Evolutionary conservation across 2,888 invertebrate genomes (phyloP).

Genomic region (Diadegma fenestrale): DNA sequence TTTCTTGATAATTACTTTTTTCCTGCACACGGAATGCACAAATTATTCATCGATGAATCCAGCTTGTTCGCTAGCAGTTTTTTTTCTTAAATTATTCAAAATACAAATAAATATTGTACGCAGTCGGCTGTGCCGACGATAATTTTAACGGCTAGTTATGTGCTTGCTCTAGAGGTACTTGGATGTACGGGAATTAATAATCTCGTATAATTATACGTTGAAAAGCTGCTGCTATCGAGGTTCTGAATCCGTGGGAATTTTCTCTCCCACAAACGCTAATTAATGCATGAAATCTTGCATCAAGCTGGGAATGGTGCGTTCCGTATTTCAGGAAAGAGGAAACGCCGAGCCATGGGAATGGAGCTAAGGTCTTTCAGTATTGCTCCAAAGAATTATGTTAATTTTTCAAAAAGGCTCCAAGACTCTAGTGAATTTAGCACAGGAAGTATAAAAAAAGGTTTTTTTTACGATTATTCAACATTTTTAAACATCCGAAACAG

Average conservation of each 20-base stretch:
- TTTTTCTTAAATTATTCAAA: slow-evolving; percentile 6
- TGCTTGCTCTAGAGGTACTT: slow-evolving; percentile 23
- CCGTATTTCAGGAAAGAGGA: slow-evolving; percentile 81
- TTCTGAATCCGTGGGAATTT: slow-evolving; percentile 80
- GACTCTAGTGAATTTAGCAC: background rate
- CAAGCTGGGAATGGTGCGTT: slow-evolving; percentile 79
- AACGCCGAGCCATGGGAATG: slow-evolving; percentile 82
- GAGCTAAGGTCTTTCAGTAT: slow-evolving; percentile 78
- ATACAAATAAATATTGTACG: slow-evolving; percentile 12
- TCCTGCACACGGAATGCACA: background rate
- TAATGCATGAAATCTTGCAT: slow-evolving; percentile 82
- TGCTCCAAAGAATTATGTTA: background rate
- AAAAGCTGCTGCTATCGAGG: slow-evolving; percentile 59
- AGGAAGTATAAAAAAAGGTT: background rate
- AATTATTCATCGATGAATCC: background rate
- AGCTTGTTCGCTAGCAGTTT: background rate
- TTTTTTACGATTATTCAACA: background rate
- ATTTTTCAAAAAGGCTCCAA: background rate
- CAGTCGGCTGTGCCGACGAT: background rate
- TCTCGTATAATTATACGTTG: slow-evolving; percentile 58
- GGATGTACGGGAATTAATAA: slow-evolving; percentile 56
- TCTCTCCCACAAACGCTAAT: slow-evolving; percentile 77
- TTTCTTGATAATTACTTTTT: background rate
- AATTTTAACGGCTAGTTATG: slow-evolving; percentile 13
- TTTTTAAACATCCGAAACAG: background rate